phyloP scores from a whole-genome alignment of 2,797 vertebrate species.

The Protosalanx chinensis region DNA sequence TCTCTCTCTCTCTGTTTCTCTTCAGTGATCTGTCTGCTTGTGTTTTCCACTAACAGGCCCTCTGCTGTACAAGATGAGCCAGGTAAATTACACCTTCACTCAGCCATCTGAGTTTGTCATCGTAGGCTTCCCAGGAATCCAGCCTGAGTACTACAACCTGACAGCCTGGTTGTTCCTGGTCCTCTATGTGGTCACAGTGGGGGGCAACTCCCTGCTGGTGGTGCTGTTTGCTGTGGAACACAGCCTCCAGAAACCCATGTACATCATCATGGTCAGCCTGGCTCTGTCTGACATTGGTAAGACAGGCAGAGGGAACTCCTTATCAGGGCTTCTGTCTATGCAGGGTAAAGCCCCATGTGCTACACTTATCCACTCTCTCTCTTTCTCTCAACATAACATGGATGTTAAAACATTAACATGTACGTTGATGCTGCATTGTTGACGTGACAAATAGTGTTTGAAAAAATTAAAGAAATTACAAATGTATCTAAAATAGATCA shows the following conservation, averaged over 20 bases:
- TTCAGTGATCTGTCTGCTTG: neutral
- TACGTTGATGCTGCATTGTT: neutral
- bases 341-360: too few relatives aligned
- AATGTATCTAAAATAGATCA: too few relatives aligned
- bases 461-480: too few relatives aligned
- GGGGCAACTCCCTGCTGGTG: constrained; percentile 58
- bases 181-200: constrained; percentile 49
- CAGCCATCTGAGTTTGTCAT: constrained; percentile 59
- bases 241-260: constrained; percentile 71
- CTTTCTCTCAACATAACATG: neutral
- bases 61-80: neutral
- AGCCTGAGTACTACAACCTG: constrained; percentile 36
- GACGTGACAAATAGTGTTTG: too few relatives aligned
- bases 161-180: constrained; percentile 48
- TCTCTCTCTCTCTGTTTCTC: neutral
- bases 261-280: constrained; percentile 66
- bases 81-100: neutral
- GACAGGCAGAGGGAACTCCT: neutral
- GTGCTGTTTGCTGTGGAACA: constrained; percentile 52
- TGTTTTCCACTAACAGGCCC: neutral
- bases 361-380: neutral
- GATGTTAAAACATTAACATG: neutral
- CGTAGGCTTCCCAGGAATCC: constrained; percentile 62
- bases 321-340: neutral
- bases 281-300: constrained; percentile 61